Evolutionary conservation across 2,113 vertebrate genomes (phyloP).

Genomic region (Podiceps cristatus): DNA sequence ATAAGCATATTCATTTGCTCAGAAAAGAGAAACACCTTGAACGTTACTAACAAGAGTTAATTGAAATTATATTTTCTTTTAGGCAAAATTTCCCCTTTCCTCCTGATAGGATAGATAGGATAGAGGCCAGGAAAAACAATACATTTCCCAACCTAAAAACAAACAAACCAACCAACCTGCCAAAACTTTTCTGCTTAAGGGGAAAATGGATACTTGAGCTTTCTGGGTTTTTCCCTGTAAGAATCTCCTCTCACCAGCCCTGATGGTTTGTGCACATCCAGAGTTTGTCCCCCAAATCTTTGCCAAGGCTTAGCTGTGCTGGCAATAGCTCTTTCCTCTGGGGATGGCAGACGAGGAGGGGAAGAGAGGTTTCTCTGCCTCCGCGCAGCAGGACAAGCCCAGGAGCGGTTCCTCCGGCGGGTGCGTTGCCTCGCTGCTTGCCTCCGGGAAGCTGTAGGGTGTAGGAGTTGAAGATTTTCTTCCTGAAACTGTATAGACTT

Average conservation of each 20-base stretch:
- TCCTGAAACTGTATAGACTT: not conserved
- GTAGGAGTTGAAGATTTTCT: not conserved
- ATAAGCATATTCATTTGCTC: not conserved
- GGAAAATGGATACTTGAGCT: not conserved
- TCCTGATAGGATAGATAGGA: not conserved
- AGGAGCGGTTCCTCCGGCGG: rapidly evolving
- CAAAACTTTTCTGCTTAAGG: not conserved
- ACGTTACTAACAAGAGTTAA: not conserved
- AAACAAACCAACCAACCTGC: not conserved
- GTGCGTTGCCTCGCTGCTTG: not conserved
- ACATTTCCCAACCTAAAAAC: not conserved
- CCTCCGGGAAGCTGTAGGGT: not conserved
- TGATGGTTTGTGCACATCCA: not conserved
- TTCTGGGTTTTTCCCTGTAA: not conserved
- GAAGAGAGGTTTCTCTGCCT: not conserved
- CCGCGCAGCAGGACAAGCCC: not conserved
- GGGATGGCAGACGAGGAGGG: not conserved
- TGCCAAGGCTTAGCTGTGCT: not conserved
- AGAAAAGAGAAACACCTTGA: not conserved
- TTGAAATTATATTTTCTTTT: not conserved
- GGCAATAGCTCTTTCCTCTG: not conserved
- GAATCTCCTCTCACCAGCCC: not conserved
- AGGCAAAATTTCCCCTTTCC: not conserved
- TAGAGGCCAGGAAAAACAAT: not conserved
- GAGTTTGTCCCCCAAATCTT: not conserved